Evolutionary conservation across 2,888 invertebrate species (phyloP).

Genomic region (Idaea dimidiata): DNA sequence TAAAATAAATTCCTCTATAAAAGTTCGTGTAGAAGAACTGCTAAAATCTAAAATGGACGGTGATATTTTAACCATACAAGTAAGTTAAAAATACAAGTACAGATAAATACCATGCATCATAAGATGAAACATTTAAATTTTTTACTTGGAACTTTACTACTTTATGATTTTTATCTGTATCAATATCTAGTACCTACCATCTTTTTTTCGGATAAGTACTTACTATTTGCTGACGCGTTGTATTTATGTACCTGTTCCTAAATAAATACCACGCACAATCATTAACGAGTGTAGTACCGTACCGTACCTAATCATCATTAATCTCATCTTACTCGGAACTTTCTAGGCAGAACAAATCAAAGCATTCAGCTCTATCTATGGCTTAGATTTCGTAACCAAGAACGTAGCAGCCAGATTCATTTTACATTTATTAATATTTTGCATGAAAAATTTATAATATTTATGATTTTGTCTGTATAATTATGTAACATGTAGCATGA

Average conservation of each 20-base stretch:
- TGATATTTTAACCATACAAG: slow-evolving; percentile 53
- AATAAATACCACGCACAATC: too few species aligned
- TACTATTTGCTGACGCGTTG: too few species aligned
- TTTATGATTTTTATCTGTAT: slow-evolving; percentile 10
- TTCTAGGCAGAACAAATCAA: slow-evolving; percentile 85
- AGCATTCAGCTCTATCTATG: slow-evolving; percentile 86
- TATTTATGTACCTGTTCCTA: too few species aligned
- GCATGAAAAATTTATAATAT: too few species aligned
- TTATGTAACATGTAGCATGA: too few species aligned
- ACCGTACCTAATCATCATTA: not conserved
- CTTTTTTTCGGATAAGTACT: not conserved
- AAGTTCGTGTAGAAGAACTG: not conserved
- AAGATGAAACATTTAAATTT: not conserved
- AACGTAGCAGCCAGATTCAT: slow-evolving; percentile 74
- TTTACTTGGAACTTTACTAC: not conserved
- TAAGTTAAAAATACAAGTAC: slow-evolving; percentile 19
- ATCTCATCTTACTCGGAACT: slow-evolving; percentile 3
- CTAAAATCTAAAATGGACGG: slow-evolving; percentile 41
- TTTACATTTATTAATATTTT: too few species aligned
- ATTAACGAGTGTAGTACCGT: too few species aligned
- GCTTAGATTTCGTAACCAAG: slow-evolving; percentile 83
- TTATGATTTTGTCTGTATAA: too few species aligned
- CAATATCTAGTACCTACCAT: not conserved
- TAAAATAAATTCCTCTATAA: too few species aligned
- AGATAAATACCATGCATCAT: not conserved